Percentiles rank a stretch among this genome's conserved stretches.
Evolutionary conservation across 2,797 vertebrate species (phyloP).

Genomic region (Sebastiscus tertius): DNA sequence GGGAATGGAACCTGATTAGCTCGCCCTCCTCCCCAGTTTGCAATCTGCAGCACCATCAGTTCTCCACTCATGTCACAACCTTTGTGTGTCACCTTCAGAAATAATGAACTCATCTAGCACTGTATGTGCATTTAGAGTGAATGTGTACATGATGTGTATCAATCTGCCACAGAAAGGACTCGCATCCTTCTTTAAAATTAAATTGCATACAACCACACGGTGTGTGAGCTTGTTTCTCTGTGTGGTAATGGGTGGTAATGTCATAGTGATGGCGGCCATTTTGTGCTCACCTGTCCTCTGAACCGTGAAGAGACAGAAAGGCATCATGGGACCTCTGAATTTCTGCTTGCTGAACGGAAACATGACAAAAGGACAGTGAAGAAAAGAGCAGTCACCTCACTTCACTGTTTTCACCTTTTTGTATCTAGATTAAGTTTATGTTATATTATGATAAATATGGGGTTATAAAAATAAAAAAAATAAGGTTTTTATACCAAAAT

Average conservation of each 20-base stretch:
- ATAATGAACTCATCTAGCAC: conserved; percentile 48
- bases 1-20: conserved; percentile 61
- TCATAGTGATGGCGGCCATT: background rate
- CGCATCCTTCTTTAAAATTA: background rate
- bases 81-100: conserved; percentile 49
- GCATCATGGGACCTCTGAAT: conserved; percentile 30
- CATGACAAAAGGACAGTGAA: background rate
- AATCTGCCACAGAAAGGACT: background rate
- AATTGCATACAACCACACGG: background rate
- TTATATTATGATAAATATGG: background rate
- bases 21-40: conserved; percentile 35
- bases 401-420: background rate
- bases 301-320: conserved; percentile 38
- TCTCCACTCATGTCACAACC: conserved; percentile 29
- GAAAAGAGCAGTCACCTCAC: background rate
- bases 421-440: too few relatives aligned
- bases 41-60: conserved; percentile 30
- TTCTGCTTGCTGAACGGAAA: conserved; percentile 35
- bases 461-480: too few relatives aligned
- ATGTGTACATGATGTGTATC: background rate
- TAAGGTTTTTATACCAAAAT: too few relatives aligned
- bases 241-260: background rate
- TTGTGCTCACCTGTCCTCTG: conserved; percentile 25
- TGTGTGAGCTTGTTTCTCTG: background rate
- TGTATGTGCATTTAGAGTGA: background rate